Conservation (phyloP, 2,888 invertebrate genomes). For the Synanthedon andrenaeformis region DNA sequence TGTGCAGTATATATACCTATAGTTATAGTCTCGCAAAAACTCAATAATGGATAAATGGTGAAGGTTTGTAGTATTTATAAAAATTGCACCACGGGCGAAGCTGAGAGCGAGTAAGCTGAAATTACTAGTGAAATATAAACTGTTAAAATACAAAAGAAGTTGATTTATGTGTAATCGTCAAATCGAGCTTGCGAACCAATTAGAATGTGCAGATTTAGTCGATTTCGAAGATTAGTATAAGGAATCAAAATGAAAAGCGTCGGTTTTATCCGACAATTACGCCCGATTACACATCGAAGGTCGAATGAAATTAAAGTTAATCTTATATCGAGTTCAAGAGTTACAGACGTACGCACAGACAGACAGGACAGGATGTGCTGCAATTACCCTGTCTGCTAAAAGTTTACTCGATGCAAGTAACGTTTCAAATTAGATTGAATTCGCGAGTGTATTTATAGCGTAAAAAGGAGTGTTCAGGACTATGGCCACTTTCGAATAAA, state of each 20-base stretch:
- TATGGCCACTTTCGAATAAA: not conserved
- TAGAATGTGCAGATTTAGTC: not conserved
- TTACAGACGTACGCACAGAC: constrained; percentile 20
- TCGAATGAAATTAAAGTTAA: constrained; percentile 25
- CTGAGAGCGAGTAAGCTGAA: too few species aligned
- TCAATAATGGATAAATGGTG: too few species aligned
- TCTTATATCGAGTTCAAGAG: constrained; percentile 20
- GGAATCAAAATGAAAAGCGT: not conserved
- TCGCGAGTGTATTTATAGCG: not conserved
- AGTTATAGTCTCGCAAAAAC: too few species aligned
- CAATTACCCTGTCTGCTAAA: constrained; percentile 51
- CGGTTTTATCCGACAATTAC: constrained; percentile 27
- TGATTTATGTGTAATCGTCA: too few species aligned
- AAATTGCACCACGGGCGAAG: too few species aligned
- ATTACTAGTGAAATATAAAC: too few species aligned
- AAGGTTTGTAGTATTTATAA: too few species aligned
- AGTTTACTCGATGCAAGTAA: constrained; percentile 29
- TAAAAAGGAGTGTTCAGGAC: not conserved
- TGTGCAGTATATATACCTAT: too few species aligned
- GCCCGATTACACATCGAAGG: constrained; percentile 29
- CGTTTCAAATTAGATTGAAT: constrained; percentile 25
- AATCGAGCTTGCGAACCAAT: too few species aligned
- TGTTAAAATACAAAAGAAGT: too few species aligned
- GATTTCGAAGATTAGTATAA: not conserved
- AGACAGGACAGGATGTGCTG: constrained; percentile 44